phyloP scores from a whole-genome alignment of 2,797 vertebrate genomes.

The Sphenodon punctatus region DNA sequence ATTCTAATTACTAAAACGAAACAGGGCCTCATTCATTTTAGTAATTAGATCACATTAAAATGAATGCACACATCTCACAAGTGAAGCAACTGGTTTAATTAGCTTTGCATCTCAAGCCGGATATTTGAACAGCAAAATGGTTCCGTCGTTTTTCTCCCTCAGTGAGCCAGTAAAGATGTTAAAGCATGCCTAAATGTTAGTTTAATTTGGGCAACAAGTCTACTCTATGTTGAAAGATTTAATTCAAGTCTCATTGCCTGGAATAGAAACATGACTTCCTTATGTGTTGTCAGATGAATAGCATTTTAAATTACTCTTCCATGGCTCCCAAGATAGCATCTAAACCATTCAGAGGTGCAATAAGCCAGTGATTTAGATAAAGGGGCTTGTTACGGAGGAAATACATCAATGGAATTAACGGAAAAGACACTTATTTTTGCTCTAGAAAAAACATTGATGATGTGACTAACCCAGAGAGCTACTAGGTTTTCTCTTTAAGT shows the following conservation, averaged over 20 bases:
- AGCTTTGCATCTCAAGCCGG: not conserved
- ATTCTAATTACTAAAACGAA: no score
- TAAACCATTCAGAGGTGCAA: conserved; percentile 49
- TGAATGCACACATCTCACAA: no score
- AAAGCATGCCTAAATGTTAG: not conserved
- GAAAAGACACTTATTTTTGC: conserved; percentile 54
- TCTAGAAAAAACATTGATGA: conserved; percentile 52
- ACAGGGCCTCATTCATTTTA: no score
- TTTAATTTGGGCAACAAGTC: conserved; percentile 23
- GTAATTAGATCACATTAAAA: no score
- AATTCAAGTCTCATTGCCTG: not conserved
- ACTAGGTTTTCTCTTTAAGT: conserved; percentile 12
- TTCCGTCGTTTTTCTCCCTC: not conserved
- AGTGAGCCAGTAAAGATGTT: not conserved
- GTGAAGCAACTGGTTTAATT: not conserved
- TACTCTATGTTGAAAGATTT: conserved; percentile 3
- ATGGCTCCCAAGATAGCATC: conserved; percentile 45
- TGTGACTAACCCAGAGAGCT: conserved; percentile 55
- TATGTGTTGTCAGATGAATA: conserved; percentile 27
- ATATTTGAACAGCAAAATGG: not conserved
- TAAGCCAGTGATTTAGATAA: conserved; percentile 38
- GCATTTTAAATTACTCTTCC: conserved; percentile 32
- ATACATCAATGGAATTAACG: conserved; percentile 51
- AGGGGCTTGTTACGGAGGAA: conserved; percentile 33
- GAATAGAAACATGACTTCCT: not conserved